Conservation (phyloP, 2,113 vertebrate genomes). For the Oreotrochilus melanogaster region DNA sequence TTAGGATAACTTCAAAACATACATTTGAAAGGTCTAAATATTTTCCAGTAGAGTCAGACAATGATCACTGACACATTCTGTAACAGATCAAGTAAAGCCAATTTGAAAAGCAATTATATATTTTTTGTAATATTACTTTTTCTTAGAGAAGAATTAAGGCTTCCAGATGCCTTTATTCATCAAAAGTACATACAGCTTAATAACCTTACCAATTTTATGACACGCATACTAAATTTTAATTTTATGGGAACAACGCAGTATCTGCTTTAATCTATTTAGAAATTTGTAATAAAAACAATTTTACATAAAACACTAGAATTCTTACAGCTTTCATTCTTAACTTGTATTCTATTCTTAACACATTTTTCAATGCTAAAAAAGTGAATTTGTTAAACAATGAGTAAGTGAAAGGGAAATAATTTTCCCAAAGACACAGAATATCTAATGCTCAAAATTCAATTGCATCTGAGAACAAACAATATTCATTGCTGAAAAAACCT, state of each 20-base stretch:
- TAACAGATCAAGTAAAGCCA: neutral
- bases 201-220: neutral
- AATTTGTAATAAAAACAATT: neutral
- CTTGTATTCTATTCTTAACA: neutral
- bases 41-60: neutral
- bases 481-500: neutral
- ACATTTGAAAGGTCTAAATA: neutral
- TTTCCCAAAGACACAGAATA: neutral
- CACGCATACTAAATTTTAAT: neutral
- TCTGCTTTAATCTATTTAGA: neutral
- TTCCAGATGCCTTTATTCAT: neutral
- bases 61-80: neutral
- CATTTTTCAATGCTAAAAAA: neutral
- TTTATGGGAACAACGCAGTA: neutral
- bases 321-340: neutral
- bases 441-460: neutral
- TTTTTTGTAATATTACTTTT: neutral
- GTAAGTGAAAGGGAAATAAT: neutral
- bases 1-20: neutral
- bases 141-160: neutral
- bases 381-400: neutral
- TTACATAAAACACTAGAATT: neutral
- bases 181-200: neutral
- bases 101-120: neutral
- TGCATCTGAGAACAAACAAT: neutral